These are phyloP conservation scores for Numenius arquata DNA, from an alignment of 2,113 vertebrate genomes.

Conservation along the genomic window DNA sequence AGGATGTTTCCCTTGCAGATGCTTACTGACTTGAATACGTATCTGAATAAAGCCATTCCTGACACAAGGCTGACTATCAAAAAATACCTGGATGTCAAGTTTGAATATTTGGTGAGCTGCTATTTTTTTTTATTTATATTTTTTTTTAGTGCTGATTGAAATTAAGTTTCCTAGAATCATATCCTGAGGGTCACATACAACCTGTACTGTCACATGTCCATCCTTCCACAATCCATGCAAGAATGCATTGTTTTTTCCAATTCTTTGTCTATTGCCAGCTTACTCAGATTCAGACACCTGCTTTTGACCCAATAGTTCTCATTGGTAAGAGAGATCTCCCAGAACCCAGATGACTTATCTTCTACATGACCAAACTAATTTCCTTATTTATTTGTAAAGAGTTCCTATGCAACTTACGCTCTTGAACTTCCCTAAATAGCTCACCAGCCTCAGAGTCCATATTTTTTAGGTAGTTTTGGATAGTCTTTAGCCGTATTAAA, in stretches of 20 bases:
- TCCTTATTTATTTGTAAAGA: background rate
- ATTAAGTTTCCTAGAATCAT: background rate
- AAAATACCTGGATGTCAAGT: constrained; percentile 98
- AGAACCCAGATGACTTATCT: background rate
- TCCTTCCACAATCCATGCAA: background rate
- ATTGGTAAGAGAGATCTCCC: background rate
- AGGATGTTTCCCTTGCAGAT: constrained; percentile 77
- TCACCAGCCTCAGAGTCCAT: background rate
- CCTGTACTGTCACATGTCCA: background rate
- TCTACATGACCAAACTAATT: background rate
- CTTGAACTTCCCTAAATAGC: background rate
- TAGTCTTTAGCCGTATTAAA: background rate
- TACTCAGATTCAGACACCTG: background rate
- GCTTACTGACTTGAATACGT: constrained; percentile 97
- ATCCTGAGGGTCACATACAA: background rate
- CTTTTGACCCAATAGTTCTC: background rate
- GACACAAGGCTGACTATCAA: constrained; percentile 98
- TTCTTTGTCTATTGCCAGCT: background rate
- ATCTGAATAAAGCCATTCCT: constrained; percentile 95
- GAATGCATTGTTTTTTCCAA: background rate
- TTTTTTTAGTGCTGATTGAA: background rate
- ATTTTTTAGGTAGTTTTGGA: background rate
- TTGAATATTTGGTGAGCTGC: constrained; percentile 91
- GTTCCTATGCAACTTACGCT: background rate
- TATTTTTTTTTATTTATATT: background rate